These are phyloP conservation scores for Scatophagus argus DNA, from an alignment of 2,113 vertebrate genomes.

Conservation along the genomic window DNA sequence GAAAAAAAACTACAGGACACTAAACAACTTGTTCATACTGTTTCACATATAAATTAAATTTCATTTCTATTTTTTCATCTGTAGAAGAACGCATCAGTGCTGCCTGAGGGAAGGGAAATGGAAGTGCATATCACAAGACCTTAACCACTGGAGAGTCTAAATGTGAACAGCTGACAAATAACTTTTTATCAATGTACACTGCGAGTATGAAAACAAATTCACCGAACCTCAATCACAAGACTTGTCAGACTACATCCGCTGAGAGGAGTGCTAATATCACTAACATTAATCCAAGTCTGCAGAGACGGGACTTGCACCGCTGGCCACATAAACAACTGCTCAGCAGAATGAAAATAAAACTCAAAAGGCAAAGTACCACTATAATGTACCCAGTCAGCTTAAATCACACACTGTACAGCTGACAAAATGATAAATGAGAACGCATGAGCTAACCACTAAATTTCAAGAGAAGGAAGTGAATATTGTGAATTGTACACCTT, in stretches of 20 bases:
- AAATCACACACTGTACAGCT: slow-evolving; percentile 9
- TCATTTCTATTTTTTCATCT: background rate
- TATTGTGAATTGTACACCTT: background rate
- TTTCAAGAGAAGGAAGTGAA: background rate
- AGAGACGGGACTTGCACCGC: background rate
- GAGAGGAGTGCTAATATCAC: slow-evolving; percentile 3
- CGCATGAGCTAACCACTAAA: background rate
- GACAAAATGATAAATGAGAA: background rate
- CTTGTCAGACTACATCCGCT: background rate
- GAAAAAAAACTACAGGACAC: background rate
- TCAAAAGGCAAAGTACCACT: background rate
- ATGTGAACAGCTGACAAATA: slow-evolving; percentile 42
- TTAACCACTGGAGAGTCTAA: slow-evolving; percentile 6
- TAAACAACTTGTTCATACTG: background rate
- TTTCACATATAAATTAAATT: background rate
- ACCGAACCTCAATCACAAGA: slow-evolving; percentile 56
- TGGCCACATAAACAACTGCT: background rate
- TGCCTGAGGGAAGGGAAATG: background rate
- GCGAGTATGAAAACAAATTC: slow-evolving; percentile 46
- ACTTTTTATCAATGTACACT: slow-evolving; percentile 28
- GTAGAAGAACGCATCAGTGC: background rate
- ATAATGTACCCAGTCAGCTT: background rate
- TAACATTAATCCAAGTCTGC: slow-evolving; percentile 6
- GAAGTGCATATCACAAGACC: slow-evolving; percentile 46
- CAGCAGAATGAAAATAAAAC: slow-evolving; percentile 11